Evolutionary conservation across 1,140 invertebrate species (phyloP).

Genomic region (Rhyacophila brunnea): DNA sequence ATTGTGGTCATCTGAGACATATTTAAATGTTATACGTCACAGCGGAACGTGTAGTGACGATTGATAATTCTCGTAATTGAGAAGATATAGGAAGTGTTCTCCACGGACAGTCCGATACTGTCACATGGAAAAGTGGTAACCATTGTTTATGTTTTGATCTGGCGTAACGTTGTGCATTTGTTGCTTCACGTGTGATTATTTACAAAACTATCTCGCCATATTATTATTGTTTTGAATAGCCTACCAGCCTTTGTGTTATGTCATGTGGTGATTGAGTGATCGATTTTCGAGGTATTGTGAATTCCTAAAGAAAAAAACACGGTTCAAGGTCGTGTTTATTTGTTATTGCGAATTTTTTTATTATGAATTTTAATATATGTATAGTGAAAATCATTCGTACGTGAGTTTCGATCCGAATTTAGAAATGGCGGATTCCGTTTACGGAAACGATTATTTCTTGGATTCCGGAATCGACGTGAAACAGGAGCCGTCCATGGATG

Average conservation of each 20-base stretch:
- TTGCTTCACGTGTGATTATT: slow-evolving; percentile 20
- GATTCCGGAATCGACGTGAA: slow-evolving; percentile 55
- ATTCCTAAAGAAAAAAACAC: slow-evolving; percentile 3
- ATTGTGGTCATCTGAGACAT: slow-evolving; percentile 9
- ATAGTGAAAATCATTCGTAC: not conserved
- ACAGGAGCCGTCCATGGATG: slow-evolving; percentile 50
- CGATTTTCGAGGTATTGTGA: not conserved
- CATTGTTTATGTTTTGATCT: slow-evolving; percentile 29
- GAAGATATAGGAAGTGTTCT: not conserved
- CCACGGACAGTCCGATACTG: not conserved
- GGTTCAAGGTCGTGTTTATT: slow-evolving; percentile 22
- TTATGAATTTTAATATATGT: slow-evolving; percentile 11
- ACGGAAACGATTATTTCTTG: slow-evolving; percentile 57
- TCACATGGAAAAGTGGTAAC: slow-evolving; percentile 15
- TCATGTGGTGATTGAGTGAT: not conserved
- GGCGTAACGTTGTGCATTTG: slow-evolving; percentile 13
- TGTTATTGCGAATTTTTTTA: slow-evolving; percentile 12
- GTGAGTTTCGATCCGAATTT: not conserved
- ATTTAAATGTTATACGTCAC: slow-evolving; percentile 14
- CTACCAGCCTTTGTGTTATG: not conserved
- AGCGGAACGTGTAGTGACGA: slow-evolving; percentile 23
- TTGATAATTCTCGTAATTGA: slow-evolving; percentile 9
- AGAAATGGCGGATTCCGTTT: slow-evolving; percentile 58
- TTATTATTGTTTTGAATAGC: not conserved
- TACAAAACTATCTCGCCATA: not conserved